Conservation (phyloP, 2,888 invertebrate genomes). For the Napeogenes inachia region DNA sequence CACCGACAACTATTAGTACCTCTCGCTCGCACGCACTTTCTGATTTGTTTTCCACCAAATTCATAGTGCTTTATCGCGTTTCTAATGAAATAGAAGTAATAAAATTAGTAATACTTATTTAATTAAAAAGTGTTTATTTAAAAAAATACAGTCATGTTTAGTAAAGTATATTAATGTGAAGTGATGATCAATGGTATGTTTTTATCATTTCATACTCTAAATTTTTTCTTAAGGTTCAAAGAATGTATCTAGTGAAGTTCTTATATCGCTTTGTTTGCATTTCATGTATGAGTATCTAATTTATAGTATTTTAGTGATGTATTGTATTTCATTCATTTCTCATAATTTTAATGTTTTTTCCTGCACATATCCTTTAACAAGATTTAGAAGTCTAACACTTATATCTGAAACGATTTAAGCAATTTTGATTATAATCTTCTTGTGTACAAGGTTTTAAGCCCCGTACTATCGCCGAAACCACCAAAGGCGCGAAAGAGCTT, state of each 20-base stretch:
- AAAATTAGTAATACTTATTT: too few relatives aligned
- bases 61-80: neutral
- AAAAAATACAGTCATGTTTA: too few relatives aligned
- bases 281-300: neutral
- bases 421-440: neutral
- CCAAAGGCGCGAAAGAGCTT: conserved; percentile 35
- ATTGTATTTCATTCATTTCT: neutral
- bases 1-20: conserved; percentile 40
- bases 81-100: neutral
- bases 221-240: too few relatives aligned
- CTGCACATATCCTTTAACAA: neutral
- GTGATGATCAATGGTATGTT: too few relatives aligned
- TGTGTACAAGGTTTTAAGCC: neutral
- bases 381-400: neutral
- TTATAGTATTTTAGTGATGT: neutral
- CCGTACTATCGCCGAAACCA: neutral
- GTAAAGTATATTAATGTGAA: too few relatives aligned
- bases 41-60: conserved; percentile 21
- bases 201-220: too few relatives aligned
- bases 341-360: neutral
- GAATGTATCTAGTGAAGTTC: too few relatives aligned
- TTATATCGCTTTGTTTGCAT: too few relatives aligned
- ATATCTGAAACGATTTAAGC: neutral
- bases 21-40: conserved; percentile 54
- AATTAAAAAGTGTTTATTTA: too few relatives aligned